These are phyloP conservation scores for Forbesichthys agassizii DNA, from an alignment of 2,113 vertebrate genomes.

Conservation along the genomic window DNA sequence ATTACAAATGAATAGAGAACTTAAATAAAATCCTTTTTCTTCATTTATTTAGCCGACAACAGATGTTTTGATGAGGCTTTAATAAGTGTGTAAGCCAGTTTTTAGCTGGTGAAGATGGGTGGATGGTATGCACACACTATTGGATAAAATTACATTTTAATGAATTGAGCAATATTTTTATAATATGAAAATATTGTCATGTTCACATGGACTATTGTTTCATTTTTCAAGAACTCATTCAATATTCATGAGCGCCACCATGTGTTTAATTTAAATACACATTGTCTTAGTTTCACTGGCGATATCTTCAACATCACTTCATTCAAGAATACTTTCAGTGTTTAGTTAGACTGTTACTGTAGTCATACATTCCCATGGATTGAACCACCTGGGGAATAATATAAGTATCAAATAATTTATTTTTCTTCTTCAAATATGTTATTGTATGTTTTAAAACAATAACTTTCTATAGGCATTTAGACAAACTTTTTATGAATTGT, in stretches of 20 bases:
- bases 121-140: background rate
- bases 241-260: constrained; percentile 35
- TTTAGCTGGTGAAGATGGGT: too few species aligned
- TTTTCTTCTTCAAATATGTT: too few species aligned
- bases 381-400: constrained; percentile 37
- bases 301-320: constrained; percentile 35
- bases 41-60: too few species aligned
- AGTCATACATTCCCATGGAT: constrained; percentile 38
- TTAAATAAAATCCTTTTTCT: too few species aligned
- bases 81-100: too few species aligned
- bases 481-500: too few species aligned
- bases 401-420: constrained; percentile 35
- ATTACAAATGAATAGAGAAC: too few species aligned
- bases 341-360: constrained; percentile 5
- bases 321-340: constrained; percentile 32
- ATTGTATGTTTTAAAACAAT: too few species aligned
- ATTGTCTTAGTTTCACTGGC: constrained; percentile 43
- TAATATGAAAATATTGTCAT: constrained; percentile 24
- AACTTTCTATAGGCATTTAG: too few species aligned
- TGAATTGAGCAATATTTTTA: too few species aligned
- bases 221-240: constrained; percentile 24
- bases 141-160: constrained; percentile 26
- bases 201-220: constrained; percentile 27
- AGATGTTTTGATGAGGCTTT: background rate
- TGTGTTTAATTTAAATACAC: constrained; percentile 48